Evolutionary conservation across 37 sponge, comb jelly and placozoan genomes (phyloP), one percentile per base, ranked within the genome.

Genomic region (Halichondria panicea): DNA sequence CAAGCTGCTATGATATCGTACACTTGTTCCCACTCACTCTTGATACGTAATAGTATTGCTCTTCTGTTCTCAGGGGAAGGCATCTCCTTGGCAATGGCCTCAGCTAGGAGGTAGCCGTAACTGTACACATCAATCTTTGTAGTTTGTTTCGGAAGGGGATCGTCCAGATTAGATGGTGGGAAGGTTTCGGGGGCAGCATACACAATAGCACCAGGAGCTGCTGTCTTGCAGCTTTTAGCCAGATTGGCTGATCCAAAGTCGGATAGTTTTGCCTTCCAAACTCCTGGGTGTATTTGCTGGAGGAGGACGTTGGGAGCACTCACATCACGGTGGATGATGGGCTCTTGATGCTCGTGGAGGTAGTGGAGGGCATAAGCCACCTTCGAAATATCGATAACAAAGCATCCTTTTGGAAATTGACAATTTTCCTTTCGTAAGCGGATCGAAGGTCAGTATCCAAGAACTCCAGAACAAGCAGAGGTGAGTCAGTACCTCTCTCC

Each of bases 161-260:
- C 33, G 79, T 35, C 34, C 66, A 54, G 37, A 38, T 57, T 45
- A 1, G 21, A 19, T 4, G 72, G 27, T 40, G 64, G 65, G 63
- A 61, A 76, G 11, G 43, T 67, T 46, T 93, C 90, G 25, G 94
- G 94, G 48, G 94, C 90, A 46, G 82, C 61, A 42, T 93, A 93
- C 21, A 79, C 59, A 30, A 69, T 59, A 38, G 82, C 79, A 33
- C 93, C 93, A 15, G 76, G 76, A 18, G 69, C 85, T 42, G 66
- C 63, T n/a, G 93, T 88, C 3, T 19, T 24, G 27, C 74, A 66
- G 3, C 58, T n/a, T 30, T 73, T 58, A 12, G 56, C 71, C 30
- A 85, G 54, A 68, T 93, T 93, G 58, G 93, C 89, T 33, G 93
- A 85, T 8, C 93, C 93, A 69, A 88, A 85, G 76, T 93, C 93